Percentiles rank a stretch among this genome's conserved stretches.
Evolutionary conservation across 2,113 vertebrate species (phyloP).

Genomic region (Brachyhypopomus occidentalis): DNA sequence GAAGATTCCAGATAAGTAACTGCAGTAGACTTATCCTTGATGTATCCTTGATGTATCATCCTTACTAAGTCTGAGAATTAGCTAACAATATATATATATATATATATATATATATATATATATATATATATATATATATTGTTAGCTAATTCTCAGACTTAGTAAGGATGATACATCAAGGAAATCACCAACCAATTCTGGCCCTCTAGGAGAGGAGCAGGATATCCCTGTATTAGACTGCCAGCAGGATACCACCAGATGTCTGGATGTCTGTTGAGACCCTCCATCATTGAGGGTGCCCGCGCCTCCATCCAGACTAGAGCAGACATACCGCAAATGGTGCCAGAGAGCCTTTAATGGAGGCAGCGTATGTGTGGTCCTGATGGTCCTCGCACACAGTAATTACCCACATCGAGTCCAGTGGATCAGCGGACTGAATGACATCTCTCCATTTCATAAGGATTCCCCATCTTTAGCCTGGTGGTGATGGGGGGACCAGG

Average conservation of each 20-base stretch:
- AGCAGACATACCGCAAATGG: constrained; percentile 34
- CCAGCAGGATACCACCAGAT: background rate
- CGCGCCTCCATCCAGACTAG: background rate
- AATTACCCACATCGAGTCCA: constrained; percentile 40
- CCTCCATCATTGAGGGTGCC: constrained; percentile 6
- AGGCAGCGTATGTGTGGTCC: constrained; percentile 33
- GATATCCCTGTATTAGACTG: background rate
- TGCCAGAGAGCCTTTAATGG: constrained; percentile 36
- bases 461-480: background rate
- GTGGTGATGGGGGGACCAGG: background rate
- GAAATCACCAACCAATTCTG: no score
- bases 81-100: no score
- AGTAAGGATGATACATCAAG: no score
- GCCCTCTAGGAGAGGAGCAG: background rate
- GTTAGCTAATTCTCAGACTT: no score
- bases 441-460: constrained; percentile 40
- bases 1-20: no score
- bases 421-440: constrained; percentile 21
- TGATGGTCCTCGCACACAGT: constrained; percentile 5
- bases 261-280: background rate
- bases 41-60: no score
- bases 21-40: no score
- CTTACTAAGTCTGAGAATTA: no score
- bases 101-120: no score
- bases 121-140: no score